Base-by-base conservation (phyloP, 2,797 vertebrate genomes). In the Taenioides sp. region DNA sequence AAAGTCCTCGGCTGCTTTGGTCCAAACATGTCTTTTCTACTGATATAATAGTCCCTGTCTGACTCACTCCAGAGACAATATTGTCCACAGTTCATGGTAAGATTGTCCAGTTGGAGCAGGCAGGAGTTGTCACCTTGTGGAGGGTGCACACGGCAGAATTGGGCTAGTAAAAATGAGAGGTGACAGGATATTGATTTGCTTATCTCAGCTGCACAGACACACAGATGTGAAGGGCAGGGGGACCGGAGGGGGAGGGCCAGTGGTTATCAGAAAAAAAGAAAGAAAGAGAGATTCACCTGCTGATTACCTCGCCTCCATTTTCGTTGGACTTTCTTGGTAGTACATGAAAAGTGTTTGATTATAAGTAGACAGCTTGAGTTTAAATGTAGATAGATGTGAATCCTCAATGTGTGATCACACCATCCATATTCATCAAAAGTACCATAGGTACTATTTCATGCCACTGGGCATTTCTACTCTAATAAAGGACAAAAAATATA, bases 141-240 rank as follows among this genome's bases (percentile, higher is more conserved):
- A 90, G 90, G 92, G 91, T 91, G 91, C 89, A 89, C 90, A 89
- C 90, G 92, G 91, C 88, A 92, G 91, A 93, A 93, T 93, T 93
- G 90, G 91, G 89, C 90, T 85, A 88, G 92, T 92, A 93, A 94
- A 94, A 94, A 94, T 94, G 89, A 94, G 91, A 94, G 93, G 93
- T 94, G 94, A 94, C 93, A 94, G 92, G 92, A 93, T 94, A 95
- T 95, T 94, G 94, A 95, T 94, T 94, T 94, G 92, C 93, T 95
- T 94, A 94, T 94, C 93, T 86, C 90, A 70, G 88, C 91, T 87
- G 84, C 92, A 92, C 93, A 94, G 93, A 94, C 92, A 92, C 91
- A 93, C 89, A 92, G 87, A 92, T 91, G 91, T 93, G 91, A 93
- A 91, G 91, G 92, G 92, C 91, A 91, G 88, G 87, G 83, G 90